Percentiles rank a stretch among this genome's conserved stretches.
Evolutionary conservation across 2,888 invertebrate species (phyloP).

Genomic region (Lamproptera curius): DNA sequence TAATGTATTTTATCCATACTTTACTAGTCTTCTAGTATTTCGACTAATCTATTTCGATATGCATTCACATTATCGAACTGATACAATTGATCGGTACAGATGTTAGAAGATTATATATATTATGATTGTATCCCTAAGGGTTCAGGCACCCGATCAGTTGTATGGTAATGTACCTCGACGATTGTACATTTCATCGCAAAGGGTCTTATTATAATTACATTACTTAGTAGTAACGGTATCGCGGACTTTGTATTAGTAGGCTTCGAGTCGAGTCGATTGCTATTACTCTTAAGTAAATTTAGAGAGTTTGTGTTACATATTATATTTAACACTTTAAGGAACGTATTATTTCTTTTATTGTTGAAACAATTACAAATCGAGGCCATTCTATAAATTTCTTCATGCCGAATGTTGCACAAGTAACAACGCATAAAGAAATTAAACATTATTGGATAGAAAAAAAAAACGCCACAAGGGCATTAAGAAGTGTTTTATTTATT

Average conservation of each 20-base stretch:
- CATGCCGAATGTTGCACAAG: constrained; percentile 62
- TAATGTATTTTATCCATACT: constrained; percentile 43
- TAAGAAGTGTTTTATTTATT: constrained; percentile 73
- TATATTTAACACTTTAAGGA: constrained; percentile 5
- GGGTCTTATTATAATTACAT: constrained; percentile 43
- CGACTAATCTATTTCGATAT: constrained; percentile 37
- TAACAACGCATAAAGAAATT: constrained; percentile 67
- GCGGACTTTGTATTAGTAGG: constrained; percentile 15
- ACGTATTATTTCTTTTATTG: constrained; percentile 31
- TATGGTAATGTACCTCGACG: constrained; percentile 39
- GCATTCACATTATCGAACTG: constrained; percentile 23
- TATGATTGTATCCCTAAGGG: constrained; percentile 25
- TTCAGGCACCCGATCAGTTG: constrained; percentile 44
- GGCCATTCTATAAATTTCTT: constrained; percentile 71
- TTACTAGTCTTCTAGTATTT: constrained; percentile 39
- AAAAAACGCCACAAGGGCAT: constrained; percentile 61
- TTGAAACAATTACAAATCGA: constrained; percentile 68
- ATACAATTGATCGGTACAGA: constrained; percentile 48
- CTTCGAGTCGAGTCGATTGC: constrained; percentile 19
- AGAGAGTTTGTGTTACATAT: constrained; percentile 9
- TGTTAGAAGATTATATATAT: constrained; percentile 21
- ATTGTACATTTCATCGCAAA: constrained; percentile 75
- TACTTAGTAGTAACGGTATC: constrained; percentile 23
- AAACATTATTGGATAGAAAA: constrained; percentile 48
- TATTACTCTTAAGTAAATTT: constrained; percentile 23